Evolutionary conservation across 2,797 vertebrate species (phyloP).

Genomic region (Florisuga fusca): DNA sequence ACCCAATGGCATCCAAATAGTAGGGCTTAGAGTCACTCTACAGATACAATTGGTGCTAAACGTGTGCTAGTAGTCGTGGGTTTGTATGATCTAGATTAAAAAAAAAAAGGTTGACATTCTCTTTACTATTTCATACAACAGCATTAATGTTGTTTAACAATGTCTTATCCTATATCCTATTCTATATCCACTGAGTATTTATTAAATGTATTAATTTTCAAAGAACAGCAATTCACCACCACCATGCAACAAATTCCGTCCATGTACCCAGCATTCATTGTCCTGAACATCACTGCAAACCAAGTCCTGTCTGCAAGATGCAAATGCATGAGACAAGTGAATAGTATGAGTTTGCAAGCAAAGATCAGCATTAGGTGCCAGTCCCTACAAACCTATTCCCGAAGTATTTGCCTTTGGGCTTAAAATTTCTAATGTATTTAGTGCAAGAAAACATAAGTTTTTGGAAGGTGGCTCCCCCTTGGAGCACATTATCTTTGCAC

Average conservation of each 20-base stretch:
- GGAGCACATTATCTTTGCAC: not conserved
- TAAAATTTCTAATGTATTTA: not conserved
- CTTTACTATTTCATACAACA: not conserved
- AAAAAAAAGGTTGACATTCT: not conserved
- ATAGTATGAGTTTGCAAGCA: not conserved
- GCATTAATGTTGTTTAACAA: slow-evolving; percentile 19
- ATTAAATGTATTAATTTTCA: not conserved
- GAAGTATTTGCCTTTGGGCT: not conserved
- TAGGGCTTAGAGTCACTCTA: not conserved
- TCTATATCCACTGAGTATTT: slow-evolving; percentile 12
- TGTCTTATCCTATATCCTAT: slow-evolving; percentile 34
- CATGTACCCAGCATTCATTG: not conserved
- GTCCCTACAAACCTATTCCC: not conserved
- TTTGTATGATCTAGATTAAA: not conserved
- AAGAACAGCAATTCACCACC: not conserved
- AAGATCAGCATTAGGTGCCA: not conserved
- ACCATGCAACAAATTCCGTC: not conserved
- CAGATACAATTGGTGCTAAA: not conserved
- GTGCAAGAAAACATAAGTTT: not conserved
- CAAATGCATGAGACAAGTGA: not conserved
- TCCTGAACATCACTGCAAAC: not conserved
- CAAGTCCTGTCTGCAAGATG: not conserved
- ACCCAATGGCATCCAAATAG: not conserved
- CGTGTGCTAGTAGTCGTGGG: rapidly evolving
- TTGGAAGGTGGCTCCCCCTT: not conserved